Evolutionary conservation across 1,140 invertebrate species (phyloP).

Genomic region (Venturia canescens): DNA sequence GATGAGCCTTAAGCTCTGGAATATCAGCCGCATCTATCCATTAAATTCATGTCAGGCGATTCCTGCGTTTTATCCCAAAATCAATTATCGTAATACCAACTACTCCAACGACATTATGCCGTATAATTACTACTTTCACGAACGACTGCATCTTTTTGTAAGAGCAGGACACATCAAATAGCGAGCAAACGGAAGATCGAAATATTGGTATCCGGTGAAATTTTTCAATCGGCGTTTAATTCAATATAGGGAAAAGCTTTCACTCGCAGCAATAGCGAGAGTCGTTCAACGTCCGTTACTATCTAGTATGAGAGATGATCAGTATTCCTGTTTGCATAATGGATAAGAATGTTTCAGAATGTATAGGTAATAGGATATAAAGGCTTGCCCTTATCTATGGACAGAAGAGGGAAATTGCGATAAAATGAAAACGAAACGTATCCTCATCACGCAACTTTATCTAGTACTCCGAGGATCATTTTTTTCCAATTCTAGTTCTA

Average conservation of each 20-base stretch:
- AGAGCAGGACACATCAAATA: too few relatives aligned
- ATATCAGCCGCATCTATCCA: slow-evolving; percentile 26
- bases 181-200: too few relatives aligned
- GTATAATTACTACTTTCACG: too few relatives aligned
- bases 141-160: too few relatives aligned
- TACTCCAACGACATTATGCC: too few relatives aligned
- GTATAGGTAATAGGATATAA: background rate
- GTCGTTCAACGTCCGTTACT: background rate
- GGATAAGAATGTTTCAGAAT: background rate
- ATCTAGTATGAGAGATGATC: background rate
- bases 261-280: background rate
- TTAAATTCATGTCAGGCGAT: background rate
- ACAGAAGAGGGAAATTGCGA: background rate
- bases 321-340: background rate
- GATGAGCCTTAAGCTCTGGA: slow-evolving; percentile 34
- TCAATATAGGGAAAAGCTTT: background rate
- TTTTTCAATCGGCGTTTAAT: background rate
- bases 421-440: slow-evolving; percentile 8
- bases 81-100: too few relatives aligned
- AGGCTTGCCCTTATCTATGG: background rate
- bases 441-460: background rate
- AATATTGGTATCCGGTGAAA: background rate
- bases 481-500: background rate
- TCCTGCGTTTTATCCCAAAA: too few relatives aligned
- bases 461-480: background rate